phyloP scores from a whole-genome alignment of 2,113 vertebrate species.

The Hydrochoerus hydrochaeris region DNA sequence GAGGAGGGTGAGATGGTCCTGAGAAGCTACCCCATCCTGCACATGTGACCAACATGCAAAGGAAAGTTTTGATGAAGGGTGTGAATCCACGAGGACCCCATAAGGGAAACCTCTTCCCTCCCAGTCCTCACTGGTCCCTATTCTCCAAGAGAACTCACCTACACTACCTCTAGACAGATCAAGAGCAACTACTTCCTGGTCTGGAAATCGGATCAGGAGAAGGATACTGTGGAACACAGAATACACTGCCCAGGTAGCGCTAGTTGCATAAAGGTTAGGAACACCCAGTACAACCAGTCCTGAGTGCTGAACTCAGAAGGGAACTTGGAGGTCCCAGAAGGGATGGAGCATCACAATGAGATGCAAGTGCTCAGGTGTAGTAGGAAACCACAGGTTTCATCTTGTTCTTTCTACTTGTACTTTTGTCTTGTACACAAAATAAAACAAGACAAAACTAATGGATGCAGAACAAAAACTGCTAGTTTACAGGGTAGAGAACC shows the following conservation, averaged over 20 bases:
- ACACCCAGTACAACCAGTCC: neutral
- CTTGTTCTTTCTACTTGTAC: neutral
- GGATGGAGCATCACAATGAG: too few species aligned
- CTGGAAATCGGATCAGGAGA: fast-evolving
- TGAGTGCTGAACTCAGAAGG: fast-evolving
- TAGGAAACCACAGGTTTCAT: neutral
- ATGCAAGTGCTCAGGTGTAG: neutral
- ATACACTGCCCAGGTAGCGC: too few species aligned
- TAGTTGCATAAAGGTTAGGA: fast-evolving
- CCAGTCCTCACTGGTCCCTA: neutral
- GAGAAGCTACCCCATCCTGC: neutral
- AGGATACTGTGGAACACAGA: neutral
- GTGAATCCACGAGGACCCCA: neutral
- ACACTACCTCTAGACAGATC: neutral
- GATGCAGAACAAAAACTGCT: neutral
- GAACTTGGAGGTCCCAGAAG: fast-evolving
- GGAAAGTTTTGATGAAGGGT: neutral
- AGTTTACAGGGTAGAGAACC: neutral
- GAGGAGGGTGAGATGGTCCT: neutral
- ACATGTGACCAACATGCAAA: neutral
- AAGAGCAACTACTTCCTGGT: neutral
- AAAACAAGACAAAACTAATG: neutral
- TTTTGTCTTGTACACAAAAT: neutral
- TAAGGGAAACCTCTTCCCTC: neutral
- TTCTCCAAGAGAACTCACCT: neutral